Evolutionary conservation across 2,888 invertebrate genomes (phyloP).

Genomic region (Drosophila austrosaltans): DNA sequence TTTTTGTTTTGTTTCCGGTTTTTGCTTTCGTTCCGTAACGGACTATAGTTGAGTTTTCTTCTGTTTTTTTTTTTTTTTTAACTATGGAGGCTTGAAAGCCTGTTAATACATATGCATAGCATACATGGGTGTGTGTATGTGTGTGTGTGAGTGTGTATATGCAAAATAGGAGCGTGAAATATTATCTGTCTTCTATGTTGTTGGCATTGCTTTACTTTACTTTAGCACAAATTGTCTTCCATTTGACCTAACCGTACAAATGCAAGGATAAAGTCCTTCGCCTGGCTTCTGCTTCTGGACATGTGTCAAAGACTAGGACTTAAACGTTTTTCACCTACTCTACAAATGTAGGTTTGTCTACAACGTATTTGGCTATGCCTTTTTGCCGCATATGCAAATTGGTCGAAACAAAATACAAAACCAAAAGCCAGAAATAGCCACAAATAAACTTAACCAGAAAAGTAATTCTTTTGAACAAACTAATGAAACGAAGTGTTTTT

Average conservation of each 20-base stretch:
- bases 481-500: constrained; percentile 32
- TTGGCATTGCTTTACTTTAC: constrained; percentile 15
- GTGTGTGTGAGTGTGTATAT: constrained; percentile 52
- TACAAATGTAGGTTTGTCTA: background rate
- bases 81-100: constrained; percentile 11
- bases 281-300: constrained; percentile 59
- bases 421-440: constrained; percentile 53
- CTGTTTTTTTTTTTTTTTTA: background rate
- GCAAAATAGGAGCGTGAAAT: constrained; percentile 77
- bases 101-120: constrained; percentile 3
- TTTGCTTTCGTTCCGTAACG: constrained; percentile 59
- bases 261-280: constrained; percentile 1
- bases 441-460: constrained; percentile 31
- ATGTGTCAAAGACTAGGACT: constrained; percentile 71
- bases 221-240: constrained; percentile 28
- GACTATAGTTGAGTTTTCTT: constrained; percentile 1
- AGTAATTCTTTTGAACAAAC: constrained; percentile 14
- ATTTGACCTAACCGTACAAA: constrained; percentile 31
- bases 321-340: constrained; percentile 39
- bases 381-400: constrained; percentile 63
- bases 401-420: background rate
- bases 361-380: constrained; percentile 7
- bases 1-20: constrained; percentile 80
- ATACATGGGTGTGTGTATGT: background rate
- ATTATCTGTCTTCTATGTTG: constrained; percentile 72